phyloP scores from a whole-genome alignment of 2,888 invertebrate species.

The Osedax fenrisi region DNA sequence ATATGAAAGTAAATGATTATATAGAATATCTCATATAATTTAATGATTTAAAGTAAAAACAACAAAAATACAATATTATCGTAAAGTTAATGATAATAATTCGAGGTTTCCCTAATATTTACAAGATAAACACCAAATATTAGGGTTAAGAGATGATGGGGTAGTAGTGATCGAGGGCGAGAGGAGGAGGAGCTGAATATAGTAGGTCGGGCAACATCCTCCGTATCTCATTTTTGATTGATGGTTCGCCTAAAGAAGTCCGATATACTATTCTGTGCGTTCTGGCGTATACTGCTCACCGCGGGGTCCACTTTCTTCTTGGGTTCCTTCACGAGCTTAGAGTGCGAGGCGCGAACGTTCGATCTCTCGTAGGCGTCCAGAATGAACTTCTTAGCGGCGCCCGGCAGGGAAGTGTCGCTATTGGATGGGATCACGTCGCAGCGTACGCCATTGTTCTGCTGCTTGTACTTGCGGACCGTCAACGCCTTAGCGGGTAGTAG shows the following conservation, averaged over 20 bases:
- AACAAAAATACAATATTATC: too few species aligned
- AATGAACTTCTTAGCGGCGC: not conserved
- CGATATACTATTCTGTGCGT: not conserved
- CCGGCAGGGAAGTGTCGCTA: not conserved
- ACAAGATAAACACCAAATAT: too few species aligned
- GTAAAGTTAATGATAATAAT: too few species aligned
- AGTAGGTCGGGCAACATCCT: too few species aligned
- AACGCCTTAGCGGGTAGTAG: not conserved
- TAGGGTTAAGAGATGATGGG: too few species aligned
- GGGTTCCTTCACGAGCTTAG: not conserved
- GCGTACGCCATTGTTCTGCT: not conserved
- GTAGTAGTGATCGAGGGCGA: too few species aligned
- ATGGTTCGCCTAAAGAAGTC: not conserved
- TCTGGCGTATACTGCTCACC: not conserved
- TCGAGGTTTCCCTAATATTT: too few species aligned
- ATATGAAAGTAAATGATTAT: too few species aligned
- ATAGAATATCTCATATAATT: too few species aligned
- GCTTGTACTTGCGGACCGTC: not conserved
- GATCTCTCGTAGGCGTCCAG: not conserved
- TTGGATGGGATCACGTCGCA: not conserved
- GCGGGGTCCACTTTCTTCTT: not conserved
- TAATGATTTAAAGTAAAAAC: too few species aligned
- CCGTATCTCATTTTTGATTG: not conserved
- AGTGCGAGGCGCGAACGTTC: not conserved
- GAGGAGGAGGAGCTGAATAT: too few species aligned